phyloP scores from a whole-genome alignment of 2,888 invertebrate species.

The Xylota sylvarum region DNA sequence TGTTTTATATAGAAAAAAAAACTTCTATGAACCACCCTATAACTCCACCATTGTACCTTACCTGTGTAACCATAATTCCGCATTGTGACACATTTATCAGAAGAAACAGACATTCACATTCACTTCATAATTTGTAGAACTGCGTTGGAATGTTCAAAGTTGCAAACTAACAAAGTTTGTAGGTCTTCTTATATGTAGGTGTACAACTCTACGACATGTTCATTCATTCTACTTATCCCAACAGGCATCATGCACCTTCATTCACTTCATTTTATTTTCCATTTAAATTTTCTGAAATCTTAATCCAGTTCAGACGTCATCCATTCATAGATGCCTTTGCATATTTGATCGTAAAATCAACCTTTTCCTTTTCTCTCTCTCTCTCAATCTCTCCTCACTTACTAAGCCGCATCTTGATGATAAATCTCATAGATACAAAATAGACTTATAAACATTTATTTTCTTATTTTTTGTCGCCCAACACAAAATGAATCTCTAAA shows the following conservation, averaged over 20 bases:
- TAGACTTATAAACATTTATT: constrained; percentile 48
- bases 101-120: too few species aligned
- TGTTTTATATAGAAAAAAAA: too few species aligned
- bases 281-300: constrained; percentile 65
- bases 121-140: too few species aligned
- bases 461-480: constrained; percentile 1
- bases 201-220: neutral
- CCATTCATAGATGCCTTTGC: neutral
- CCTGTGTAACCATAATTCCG: too few species aligned
- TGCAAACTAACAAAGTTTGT: too few species aligned
- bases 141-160: too few species aligned
- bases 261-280: constrained; percentile 58
- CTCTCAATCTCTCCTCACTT: constrained; percentile 42
- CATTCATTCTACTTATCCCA: constrained; percentile 18
- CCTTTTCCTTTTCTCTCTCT: constrained; percentile 38
- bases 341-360: constrained; percentile 48
- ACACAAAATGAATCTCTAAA: constrained; percentile 54
- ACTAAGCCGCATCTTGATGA: constrained; percentile 53
- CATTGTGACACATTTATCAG: too few species aligned
- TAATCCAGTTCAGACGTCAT: constrained; percentile 56
- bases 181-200: neutral
- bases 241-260: constrained; percentile 24
- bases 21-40: too few species aligned
- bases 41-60: too few species aligned
- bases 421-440: constrained; percentile 60